Evolutionary conservation across 2,888 invertebrate species (phyloP).

Genomic region (Pheosia gnoma): DNA sequence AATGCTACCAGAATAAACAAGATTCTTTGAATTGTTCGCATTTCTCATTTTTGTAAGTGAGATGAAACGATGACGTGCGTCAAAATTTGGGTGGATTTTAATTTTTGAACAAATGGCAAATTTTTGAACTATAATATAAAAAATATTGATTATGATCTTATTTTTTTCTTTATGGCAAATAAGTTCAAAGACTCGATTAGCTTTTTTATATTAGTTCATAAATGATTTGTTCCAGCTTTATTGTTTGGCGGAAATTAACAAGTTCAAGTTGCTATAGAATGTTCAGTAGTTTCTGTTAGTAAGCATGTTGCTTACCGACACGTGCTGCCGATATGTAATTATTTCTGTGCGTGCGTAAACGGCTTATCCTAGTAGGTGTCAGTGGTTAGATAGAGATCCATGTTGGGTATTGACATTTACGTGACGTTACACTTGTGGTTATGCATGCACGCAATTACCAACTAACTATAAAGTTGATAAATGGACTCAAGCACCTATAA

Average conservation of each 20-base stretch:
- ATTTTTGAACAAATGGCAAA: too few relatives aligned
- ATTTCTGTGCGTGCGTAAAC: slow-evolving; percentile 4
- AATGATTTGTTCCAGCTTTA: slow-evolving; percentile 1
- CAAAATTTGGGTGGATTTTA: too few relatives aligned
- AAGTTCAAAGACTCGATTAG: too few relatives aligned
- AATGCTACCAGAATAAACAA: slow-evolving; percentile 12
- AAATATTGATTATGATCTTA: too few relatives aligned
- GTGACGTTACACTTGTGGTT: background rate
- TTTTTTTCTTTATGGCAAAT: too few relatives aligned
- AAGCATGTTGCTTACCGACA: background rate
- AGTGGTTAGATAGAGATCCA: slow-evolving; percentile 4
- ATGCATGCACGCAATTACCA: background rate
- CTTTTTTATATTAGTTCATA: background rate
- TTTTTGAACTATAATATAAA: too few relatives aligned
- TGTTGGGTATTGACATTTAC: background rate
- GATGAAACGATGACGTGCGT: too few relatives aligned
- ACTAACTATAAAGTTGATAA: background rate
- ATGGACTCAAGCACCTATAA: background rate
- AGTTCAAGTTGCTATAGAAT: slow-evolving; percentile 5
- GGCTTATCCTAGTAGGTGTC: background rate
- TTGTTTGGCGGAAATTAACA: slow-evolving; percentile 9
- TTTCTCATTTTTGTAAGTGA: background rate
- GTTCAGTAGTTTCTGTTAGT: background rate
- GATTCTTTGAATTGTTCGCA: background rate
- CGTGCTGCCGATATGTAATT: background rate